phyloP scores from a whole-genome alignment of 2,888 invertebrate genomes.

The Morinoia aosen region DNA sequence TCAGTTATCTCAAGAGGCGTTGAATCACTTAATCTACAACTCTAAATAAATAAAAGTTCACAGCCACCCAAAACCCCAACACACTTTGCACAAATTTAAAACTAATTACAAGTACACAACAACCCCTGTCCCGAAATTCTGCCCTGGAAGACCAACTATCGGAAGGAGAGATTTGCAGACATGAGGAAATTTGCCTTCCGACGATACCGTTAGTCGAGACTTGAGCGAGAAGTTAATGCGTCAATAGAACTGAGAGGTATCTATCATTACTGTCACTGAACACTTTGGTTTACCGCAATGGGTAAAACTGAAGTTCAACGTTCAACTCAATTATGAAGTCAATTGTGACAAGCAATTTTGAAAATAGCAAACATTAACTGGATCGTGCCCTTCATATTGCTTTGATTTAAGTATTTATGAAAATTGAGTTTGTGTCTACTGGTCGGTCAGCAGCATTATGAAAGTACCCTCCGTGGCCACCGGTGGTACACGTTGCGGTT shows the following conservation, averaged over 20 bases:
- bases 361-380: no score
- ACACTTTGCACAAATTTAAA: neutral
- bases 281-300: no score
- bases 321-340: neutral
- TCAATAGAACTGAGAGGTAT: neutral
- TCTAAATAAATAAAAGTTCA: neutral
- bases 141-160: neutral
- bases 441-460: no score
- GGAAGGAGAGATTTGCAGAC: neutral
- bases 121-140: neutral
- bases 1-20: neutral
- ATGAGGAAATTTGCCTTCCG: neutral
- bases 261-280: no score
- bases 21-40: neutral
- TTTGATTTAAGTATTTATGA: no score
- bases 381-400: no score
- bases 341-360: no score
- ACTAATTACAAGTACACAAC: neutral
- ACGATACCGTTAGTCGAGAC: neutral
- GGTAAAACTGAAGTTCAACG: neutral
- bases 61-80: neutral
- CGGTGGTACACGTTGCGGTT: no score
- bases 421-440: no score
- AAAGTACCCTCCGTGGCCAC: no score
- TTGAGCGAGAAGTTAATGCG: neutral